Percentiles rank a stretch among this genome's conserved stretches.
phyloP scores from a whole-genome alignment of 2,797 vertebrate genomes.

The Ptychobarbus kaznakovi region DNA sequence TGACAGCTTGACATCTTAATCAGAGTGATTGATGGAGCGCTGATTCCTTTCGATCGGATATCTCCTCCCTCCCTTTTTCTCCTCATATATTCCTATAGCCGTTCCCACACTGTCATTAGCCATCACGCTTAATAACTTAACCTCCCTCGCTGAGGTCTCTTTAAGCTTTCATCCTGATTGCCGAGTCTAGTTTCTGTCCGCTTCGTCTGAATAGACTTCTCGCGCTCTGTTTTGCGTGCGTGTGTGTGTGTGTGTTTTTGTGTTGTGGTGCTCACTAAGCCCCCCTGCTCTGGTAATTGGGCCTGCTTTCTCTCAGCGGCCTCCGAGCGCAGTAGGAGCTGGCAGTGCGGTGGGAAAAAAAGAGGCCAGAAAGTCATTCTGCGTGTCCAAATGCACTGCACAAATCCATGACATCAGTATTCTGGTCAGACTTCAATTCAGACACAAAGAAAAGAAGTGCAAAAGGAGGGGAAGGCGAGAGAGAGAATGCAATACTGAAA shows the following conservation, averaged over 20 bases:
- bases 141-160: conserved; percentile 44
- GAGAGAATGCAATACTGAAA: conserved; percentile 8
- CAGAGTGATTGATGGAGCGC: conserved; percentile 49
- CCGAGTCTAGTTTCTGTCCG: conserved; percentile 49
- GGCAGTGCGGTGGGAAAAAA: conserved; percentile 52
- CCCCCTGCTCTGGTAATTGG: conserved; percentile 62
- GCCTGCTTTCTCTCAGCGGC: conserved; percentile 59
- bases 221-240: conserved; percentile 27
- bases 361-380: conserved; percentile 69
- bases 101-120: conserved; percentile 64
- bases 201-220: conserved; percentile 59
- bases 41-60: conserved; percentile 40
- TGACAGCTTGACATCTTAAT: conserved; percentile 55
- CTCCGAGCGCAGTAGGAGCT: conserved; percentile 63
- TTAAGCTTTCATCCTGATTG: conserved; percentile 52
- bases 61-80: conserved; percentile 36
- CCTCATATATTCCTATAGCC: conserved; percentile 30
- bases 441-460: conserved; percentile 53
- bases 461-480: neutral
- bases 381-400: conserved; percentile 59
- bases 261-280: conserved; percentile 48
- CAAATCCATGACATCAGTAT: conserved; percentile 68
- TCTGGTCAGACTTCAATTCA: conserved; percentile 51
- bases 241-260: conserved; percentile 20
- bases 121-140: conserved; percentile 50